Evolutionary conservation across 2,888 invertebrate species (phyloP), one percentile per base, ranked within the genome.

Genomic region (Pandemis cinnamomeana): DNA sequence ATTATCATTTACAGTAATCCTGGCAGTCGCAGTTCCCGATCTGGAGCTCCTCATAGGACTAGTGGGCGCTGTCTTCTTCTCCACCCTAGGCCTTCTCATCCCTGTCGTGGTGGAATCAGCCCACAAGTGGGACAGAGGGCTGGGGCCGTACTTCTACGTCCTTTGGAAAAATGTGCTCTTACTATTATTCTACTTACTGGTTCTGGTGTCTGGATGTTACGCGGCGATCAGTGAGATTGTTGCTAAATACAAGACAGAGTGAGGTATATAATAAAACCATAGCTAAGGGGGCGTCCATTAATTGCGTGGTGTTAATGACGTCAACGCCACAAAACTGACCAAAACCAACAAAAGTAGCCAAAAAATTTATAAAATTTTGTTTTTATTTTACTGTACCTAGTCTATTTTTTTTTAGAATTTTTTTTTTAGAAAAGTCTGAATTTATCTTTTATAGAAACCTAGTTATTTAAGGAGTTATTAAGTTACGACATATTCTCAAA

Each of bases 11-110:
- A 81, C 95, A 95, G 97, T 97, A 78, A 92, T 95, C 7, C 86
- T 98, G 67, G 97, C 98, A 0, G 95, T 96, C 3, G 95, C 96
- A 5, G 96, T 99, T 42, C 98, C 98, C 4, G 95, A 98, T 80
- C 89, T 99, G 72, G 97, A 97, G 74, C 95, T 98, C 0, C 96
- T 99, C 77, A 98, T 99, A 77, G 97, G 97, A 7, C 92, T 99
- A 58, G 97, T 99, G 0, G 99, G 99, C 1, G 96, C 98, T 4
- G 95, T 96, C 8, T 96, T 96, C 82, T 96, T 96, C 83, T 96
- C 97, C 6, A 95, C 96, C 10, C 92, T 96, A 69, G 98, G 98
- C 0, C 94, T 97, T 13, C 93, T 96, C 66, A 96, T 97, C 58
- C 97, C 97, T 20, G 95, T 96, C 0, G 90, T 96, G 15, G 95